Percentiles rank a stretch among this genome's conserved stretches.
Conservation (phyloP, 2,888 invertebrate genomes). For the Abscondita cerata region DNA sequence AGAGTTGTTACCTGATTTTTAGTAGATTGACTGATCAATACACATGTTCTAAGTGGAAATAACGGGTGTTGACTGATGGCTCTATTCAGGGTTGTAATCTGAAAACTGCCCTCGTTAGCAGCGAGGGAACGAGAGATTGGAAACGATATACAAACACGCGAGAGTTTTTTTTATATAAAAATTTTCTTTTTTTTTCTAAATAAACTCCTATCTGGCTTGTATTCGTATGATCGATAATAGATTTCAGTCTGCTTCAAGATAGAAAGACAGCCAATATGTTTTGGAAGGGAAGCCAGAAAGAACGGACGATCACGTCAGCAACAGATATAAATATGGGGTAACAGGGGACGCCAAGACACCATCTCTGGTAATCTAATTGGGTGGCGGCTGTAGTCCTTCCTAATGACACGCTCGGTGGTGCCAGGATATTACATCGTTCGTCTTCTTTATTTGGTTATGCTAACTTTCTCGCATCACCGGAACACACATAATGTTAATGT, state of each 20-base stretch:
- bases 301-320: slow-evolving; percentile 22
- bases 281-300: slow-evolving; percentile 17
- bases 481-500: slow-evolving; percentile 9
- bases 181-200: neutral
- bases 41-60: slow-evolving; percentile 10
- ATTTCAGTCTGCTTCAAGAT: slow-evolving; percentile 1
- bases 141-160: slow-evolving; percentile 25
- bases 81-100: slow-evolving; percentile 18
- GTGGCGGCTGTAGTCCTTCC: slow-evolving; percentile 55
- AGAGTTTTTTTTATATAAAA: neutral
- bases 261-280: slow-evolving; percentile 16
- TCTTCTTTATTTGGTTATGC: slow-evolving; percentile 28
- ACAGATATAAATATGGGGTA: slow-evolving; percentile 25
- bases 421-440: slow-evolving; percentile 49
- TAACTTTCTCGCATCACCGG: slow-evolving; percentile 21
- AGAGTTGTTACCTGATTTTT: slow-evolving; percentile 20
- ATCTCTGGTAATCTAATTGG: slow-evolving; percentile 58
- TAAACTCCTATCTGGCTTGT: neutral
- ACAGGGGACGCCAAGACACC: slow-evolving; percentile 46
- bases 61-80: slow-evolving; percentile 19
- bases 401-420: slow-evolving; percentile 56
- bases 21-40: slow-evolving; percentile 18
- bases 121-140: slow-evolving; percentile 13
- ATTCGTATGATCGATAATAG: slow-evolving; percentile 3
- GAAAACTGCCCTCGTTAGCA: slow-evolving; percentile 22